A percentile compares a stretch with the other conserved stretches of the same genome.
Evolutionary conservation across 2,797 vertebrate genomes (phyloP).

Genomic region (Moxostoma hubbsi): DNA sequence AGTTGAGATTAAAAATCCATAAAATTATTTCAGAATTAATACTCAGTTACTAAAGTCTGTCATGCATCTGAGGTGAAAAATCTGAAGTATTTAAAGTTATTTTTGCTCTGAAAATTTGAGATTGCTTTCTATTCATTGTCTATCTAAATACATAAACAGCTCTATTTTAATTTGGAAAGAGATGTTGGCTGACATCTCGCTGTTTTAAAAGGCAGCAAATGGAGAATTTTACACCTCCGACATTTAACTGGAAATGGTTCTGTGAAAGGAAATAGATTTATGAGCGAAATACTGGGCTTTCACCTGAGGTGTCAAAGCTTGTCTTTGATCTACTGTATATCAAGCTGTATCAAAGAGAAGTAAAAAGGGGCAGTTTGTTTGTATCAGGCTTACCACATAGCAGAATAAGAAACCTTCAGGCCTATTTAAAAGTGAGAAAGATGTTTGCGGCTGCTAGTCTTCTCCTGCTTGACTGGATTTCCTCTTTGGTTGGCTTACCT

Average conservation of each 20-base stretch:
- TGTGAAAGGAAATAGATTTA: conserved; percentile 45
- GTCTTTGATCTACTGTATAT: conserved; percentile 58
- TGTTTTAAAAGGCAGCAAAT: conserved; percentile 55
- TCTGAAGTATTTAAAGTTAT: no score
- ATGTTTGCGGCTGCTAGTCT: conserved; percentile 3
- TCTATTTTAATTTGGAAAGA: conserved; percentile 14
- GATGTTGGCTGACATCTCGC: conserved; percentile 33
- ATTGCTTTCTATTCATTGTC: not conserved
- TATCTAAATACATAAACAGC: not conserved
- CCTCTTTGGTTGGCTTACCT: not conserved
- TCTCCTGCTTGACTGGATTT: conserved; percentile 34
- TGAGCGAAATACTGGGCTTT: not conserved
- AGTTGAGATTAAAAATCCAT: no score
- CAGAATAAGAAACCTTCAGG: not conserved
- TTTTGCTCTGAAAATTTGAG: no score
- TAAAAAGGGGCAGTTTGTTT: not conserved
- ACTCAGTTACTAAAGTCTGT: no score
- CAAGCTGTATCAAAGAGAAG: conserved; percentile 17
- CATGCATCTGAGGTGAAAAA: no score
- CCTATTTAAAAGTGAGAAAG: conserved; percentile 13
- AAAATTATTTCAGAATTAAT: no score
- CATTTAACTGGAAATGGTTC: conserved; percentile 39
- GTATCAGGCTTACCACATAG: not conserved
- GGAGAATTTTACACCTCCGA: conserved; percentile 58
- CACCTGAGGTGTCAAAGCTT: conserved; percentile 46